phyloP scores from a whole-genome alignment of 2,113 vertebrate species.

The Kryptolebias marmoratus region DNA sequence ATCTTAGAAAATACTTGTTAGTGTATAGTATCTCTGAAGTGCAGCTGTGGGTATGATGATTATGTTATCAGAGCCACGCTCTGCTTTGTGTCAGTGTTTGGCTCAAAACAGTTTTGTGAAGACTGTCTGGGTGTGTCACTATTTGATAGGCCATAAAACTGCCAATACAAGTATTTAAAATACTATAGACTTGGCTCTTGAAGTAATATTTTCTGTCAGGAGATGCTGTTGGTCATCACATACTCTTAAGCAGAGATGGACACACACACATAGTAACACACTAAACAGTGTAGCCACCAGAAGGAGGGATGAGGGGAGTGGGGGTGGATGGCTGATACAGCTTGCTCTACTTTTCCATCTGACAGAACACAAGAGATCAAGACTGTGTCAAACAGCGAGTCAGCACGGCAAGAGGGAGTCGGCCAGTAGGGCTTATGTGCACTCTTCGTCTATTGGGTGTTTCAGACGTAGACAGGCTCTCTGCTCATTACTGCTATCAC shows the following conservation, averaged over 20 bases:
- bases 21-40: not conserved
- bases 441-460: conserved; percentile 51
- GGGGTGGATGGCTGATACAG: conserved; percentile 45
- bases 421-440: conserved; percentile 65
- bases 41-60: too few relatives aligned
- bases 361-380: conserved; percentile 79
- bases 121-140: not conserved
- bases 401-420: conserved; percentile 58
- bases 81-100: not conserved
- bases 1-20: too few relatives aligned
- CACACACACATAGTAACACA: conserved; percentile 16
- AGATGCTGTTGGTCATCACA: not conserved
- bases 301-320: conserved; percentile 16
- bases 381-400: conserved; percentile 69
- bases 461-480: conserved; percentile 43
- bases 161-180: not conserved
- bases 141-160: not conserved
- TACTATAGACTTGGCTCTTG: not conserved
- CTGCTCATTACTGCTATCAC: conserved; percentile 46
- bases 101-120: not conserved
- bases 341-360: conserved; percentile 81
- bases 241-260: not conserved
- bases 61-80: not conserved
- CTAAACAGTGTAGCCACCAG: conserved; percentile 47
- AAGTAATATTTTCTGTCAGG: rapidly evolving